Base-by-base conservation (phyloP, 2,113 vertebrate species). In the Coregonus clupeaformis region DNA sequence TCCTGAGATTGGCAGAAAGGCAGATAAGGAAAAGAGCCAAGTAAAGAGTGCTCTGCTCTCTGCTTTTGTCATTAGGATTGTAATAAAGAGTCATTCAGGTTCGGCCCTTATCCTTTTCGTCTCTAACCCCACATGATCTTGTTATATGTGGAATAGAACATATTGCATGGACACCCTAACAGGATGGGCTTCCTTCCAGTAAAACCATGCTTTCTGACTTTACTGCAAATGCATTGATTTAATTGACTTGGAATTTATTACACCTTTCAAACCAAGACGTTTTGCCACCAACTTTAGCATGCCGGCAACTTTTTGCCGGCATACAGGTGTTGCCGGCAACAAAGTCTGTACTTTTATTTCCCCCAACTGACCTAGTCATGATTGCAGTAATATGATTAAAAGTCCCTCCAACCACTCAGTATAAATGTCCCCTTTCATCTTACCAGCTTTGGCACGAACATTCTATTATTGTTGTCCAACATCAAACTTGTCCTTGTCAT, bases 11-110 rank as follows among this genome's bases (percentile, higher is more conserved):
- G 9, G 9, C 18, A 62, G 60, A 62, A n/a, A 62, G 60, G 22
- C 18, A 13, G 36, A 42, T 42, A 42, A 11, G 9, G 36, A 42
- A 42, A n/a, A 62, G 60, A 62, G 60, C 3, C 18, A 62, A n/a
- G 22, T 18, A 62, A n/a, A 62, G 60, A 62, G 60, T 22, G 60
- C 11, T 18, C 20, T 71, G 69, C 60, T 83, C 80, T 83, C 68
- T 73, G 71, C 60, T 73, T 36, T 77, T 81, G 89, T 92, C 92
- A 92, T 94, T 93, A 94, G 47, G 73, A 78, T 64, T 42, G 9
- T 69, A 60, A 49, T 69, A 77, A 87, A 73, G 85, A 76, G 89
- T 92, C 72, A 80, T 68, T 82, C 62, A 73, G 71, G 63, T 77
- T 84, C 92, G 92, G 94, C 77, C 73, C 60, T 82, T 52, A 71